A percentile compares a stretch with the other conserved stretches of the same genome.
Conservation (phyloP, 2,113 vertebrate species). For the Rafetus swinhoei region DNA sequence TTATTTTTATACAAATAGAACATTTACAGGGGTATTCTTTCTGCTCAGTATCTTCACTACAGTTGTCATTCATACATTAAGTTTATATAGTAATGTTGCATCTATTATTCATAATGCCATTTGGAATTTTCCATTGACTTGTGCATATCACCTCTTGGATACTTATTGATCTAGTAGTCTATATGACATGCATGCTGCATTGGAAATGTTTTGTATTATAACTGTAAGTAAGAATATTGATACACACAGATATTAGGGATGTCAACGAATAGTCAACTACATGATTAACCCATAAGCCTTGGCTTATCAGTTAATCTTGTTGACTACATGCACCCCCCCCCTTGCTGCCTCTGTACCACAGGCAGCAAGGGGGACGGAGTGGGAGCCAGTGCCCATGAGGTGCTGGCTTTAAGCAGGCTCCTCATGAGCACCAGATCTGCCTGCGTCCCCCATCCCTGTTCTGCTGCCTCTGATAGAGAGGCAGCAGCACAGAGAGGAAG, state of each 20-base stretch:
- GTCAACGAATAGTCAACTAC: no score
- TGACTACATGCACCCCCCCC: no score
- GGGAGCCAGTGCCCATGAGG: no score
- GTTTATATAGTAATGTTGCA: constrained; percentile 33
- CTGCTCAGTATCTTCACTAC: constrained; percentile 33
- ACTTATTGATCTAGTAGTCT: constrained; percentile 11
- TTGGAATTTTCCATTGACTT: constrained; percentile 26
- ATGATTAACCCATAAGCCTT: no score
- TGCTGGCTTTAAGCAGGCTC: no score
- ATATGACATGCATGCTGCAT: background rate
- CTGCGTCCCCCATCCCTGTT: no score
- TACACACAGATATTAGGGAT: background rate
- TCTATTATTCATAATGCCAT: constrained; percentile 10
- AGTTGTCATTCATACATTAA: constrained; percentile 23
- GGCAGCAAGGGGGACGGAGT: no score
- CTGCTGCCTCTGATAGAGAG: no score
- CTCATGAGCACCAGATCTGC: no score
- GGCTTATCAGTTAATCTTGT: no score
- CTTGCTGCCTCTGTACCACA: no score
- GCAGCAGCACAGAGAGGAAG: no score
- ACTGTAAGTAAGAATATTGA: background rate
- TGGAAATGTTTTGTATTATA: background rate
- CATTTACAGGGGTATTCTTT: constrained; percentile 22
- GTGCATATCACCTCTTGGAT: background rate
- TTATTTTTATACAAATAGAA: constrained; percentile 33